Conservation (phyloP, 2,113 vertebrate species). For the Origma solitaria region DNA sequence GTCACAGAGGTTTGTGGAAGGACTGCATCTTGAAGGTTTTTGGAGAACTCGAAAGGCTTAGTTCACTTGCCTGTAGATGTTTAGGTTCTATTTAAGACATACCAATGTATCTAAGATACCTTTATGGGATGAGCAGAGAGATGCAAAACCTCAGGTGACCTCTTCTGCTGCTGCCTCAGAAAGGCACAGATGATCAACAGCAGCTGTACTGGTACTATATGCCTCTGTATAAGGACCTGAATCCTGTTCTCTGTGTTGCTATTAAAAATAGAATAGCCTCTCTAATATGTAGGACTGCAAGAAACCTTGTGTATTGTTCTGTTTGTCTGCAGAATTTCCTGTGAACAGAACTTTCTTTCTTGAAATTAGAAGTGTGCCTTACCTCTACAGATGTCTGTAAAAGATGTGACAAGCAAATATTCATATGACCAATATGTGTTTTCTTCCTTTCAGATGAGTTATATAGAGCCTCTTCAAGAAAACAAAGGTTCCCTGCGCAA, state of each 20-base stretch:
- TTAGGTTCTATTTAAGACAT: neutral
- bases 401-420: neutral
- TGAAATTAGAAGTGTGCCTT: neutral
- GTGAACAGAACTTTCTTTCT: neutral
- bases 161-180: neutral
- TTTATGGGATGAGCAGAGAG: neutral
- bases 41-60: neutral
- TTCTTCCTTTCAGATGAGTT: conserved; percentile 72
- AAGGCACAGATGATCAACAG: neutral
- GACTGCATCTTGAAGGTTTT: neutral
- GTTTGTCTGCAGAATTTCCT: neutral
- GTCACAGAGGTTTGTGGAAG: neutral
- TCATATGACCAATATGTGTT: neutral
- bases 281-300: neutral
- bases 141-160: neutral
- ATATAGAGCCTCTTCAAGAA: conserved; percentile 78
- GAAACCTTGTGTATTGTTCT: neutral
- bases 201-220: neutral
- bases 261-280: neutral
- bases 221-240: neutral
- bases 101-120: neutral
- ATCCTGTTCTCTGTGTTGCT: neutral
- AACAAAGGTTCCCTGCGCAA: conserved; percentile 80
- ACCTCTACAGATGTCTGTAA: neutral
- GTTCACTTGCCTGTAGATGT: neutral